These are phyloP conservation scores for Caenorhabditis angaria DNA, from an alignment of 2,888 invertebrate species.

Conservation along the genomic window DNA sequence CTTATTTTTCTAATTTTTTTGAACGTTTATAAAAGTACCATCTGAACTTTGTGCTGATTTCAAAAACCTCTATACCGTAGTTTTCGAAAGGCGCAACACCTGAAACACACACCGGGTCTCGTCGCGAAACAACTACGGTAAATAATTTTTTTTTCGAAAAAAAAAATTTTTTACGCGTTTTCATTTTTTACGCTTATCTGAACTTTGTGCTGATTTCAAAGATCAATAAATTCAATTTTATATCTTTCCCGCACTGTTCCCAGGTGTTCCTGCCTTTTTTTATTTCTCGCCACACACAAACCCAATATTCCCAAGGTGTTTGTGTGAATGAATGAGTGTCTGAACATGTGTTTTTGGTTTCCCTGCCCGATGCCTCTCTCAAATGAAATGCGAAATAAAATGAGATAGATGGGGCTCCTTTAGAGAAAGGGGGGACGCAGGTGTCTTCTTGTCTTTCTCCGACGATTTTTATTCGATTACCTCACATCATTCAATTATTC, in stretches of 20 bases:
- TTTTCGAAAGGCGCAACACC: no score
- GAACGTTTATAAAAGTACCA: no score
- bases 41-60: no score
- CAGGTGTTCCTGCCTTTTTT: neutral
- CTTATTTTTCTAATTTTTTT: no score
- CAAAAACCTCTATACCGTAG: no score
- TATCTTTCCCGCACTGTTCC: neutral
- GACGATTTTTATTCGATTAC: constrained; percentile 11
- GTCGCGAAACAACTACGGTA: no score
- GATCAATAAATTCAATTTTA: no score
- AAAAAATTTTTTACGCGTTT: no score
- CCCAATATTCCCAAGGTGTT: neutral
- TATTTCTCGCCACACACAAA: constrained; percentile 32
- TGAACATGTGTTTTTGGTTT: constrained; percentile 36
- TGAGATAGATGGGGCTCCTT: neutral
- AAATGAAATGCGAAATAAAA: constrained; percentile 4
- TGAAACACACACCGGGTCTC: no score
- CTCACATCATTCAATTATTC: constrained; percentile 7
- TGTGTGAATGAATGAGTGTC: constrained; percentile 8
- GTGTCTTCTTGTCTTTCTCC: constrained; percentile 23
- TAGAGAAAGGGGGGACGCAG: constrained; percentile 22
- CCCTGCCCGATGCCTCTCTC: neutral
- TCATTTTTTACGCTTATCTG: no score
- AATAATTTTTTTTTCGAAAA: no score
- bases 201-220: no score